Evolutionary conservation across 37 sponge, comb jelly and placozoan genomes (phyloP), one percentile per base, ranked within the genome.

Genomic region (Diacarnus erythraeanus): DNA sequence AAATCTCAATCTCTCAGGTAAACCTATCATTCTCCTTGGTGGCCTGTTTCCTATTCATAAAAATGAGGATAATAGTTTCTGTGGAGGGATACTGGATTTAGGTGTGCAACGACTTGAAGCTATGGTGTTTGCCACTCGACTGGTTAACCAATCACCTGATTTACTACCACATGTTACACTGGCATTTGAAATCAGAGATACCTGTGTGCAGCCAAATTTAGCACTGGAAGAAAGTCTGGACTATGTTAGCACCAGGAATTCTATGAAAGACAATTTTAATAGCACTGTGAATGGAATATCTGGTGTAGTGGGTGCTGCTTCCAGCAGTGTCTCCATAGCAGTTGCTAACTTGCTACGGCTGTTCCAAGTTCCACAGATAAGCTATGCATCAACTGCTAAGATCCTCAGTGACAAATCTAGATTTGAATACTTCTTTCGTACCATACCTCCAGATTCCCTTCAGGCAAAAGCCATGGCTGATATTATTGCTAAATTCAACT

Each of bases 341-440:
- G 69, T 78, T 29, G 86, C 90, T 5, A 90, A 77, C 57, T 44
- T 94, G 20, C 72, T 94, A 2, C 30, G 87, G 6, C 54, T 91
- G 23, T 94, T 91, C 44, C 33, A 81, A 31, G 66, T 94, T 25
- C 91, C 95, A 23, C 91, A 89, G 66, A 77, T 94, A 12, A 83
- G 88, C 35, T 91, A 91, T 79, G 88, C 86, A 9, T 82, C 91
- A 29, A 87, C 95, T 12, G 74, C 79, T 27, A 37, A 43, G 2
- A 20, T 71, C 6, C 78, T 94, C 40, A 87, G 91, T 44, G 88
- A 94, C 44, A 89, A 86, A 43, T 71, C 72, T 5, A 33, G 80
- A 8, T 94, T 83, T 68, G 75, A 78, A 6, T 94, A 80, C 65
- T 94, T 94, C 79, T 69, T 94, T 26, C 88, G 95, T 26, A 88